Evolutionary conservation across 2,888 invertebrate genomes (phyloP).

Genomic region (Drosophila borealis): DNA sequence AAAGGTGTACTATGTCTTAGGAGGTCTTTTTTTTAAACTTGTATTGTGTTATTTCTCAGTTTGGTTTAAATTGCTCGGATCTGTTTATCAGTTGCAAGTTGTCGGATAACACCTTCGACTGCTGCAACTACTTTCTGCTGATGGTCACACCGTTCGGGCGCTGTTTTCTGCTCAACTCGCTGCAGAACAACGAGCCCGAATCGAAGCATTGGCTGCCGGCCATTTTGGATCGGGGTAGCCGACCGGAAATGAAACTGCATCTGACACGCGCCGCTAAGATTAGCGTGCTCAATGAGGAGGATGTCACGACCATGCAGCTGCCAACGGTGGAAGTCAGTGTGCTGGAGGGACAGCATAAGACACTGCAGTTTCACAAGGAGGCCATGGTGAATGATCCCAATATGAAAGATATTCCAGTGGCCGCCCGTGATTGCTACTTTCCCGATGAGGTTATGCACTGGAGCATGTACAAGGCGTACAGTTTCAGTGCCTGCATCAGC

Average conservation of each 20-base stretch:
- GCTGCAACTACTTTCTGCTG: slow-evolving; percentile 88
- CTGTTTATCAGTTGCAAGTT: slow-evolving; percentile 86
- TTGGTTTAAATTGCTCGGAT: slow-evolving; percentile 85
- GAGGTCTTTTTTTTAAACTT: no score
- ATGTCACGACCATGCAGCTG: slow-evolving; percentile 77
- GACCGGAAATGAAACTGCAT: slow-evolving; percentile 68
- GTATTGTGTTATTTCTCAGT: slow-evolving; percentile 50
- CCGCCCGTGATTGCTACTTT: slow-evolving; percentile 90
- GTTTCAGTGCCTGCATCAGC: slow-evolving; percentile 90
- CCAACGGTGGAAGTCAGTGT: slow-evolving; percentile 43
- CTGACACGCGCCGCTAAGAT: slow-evolving; percentile 59
- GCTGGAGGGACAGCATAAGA: slow-evolving; percentile 56
- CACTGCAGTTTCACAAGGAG: slow-evolving; percentile 84
- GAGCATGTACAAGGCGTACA: slow-evolving; percentile 88
- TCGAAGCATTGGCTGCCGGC: slow-evolving; percentile 78
- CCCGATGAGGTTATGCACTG: slow-evolving; percentile 87
- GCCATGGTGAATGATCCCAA: slow-evolving; percentile 89
- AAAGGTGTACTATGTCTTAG: background rate
- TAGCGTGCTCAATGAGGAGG: slow-evolving; percentile 81
- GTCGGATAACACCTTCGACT: slow-evolving; percentile 86
- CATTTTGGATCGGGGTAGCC: slow-evolving; percentile 65
- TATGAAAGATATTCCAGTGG: slow-evolving; percentile 86
- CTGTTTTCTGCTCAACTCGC: slow-evolving; percentile 88
- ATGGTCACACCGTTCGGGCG: slow-evolving; percentile 87
- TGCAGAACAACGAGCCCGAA: slow-evolving; percentile 86